phyloP scores from a whole-genome alignment of 2,888 invertebrate genomes.

The Diploptera punctata region DNA sequence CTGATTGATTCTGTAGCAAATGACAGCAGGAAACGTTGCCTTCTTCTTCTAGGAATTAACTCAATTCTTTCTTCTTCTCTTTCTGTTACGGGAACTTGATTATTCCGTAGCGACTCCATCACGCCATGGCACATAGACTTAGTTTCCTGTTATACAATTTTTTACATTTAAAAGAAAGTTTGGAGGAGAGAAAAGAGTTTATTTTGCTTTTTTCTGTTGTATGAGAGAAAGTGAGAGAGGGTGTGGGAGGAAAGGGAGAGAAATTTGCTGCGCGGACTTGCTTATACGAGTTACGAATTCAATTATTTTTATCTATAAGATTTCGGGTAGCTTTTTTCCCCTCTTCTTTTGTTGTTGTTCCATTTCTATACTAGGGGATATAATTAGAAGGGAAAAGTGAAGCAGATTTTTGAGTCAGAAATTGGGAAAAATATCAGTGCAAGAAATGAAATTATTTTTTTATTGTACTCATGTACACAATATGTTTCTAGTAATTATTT shows the following conservation, averaged over 20 bases:
- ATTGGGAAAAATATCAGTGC: not conserved
- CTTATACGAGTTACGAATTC: slow-evolving; percentile 6
- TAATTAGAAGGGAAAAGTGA: slow-evolving; percentile 4
- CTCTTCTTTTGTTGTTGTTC: not conserved
- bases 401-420: not conserved
- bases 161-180: slow-evolving; percentile 19
- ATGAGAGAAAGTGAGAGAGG: not conserved
- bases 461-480: too few relatives aligned
- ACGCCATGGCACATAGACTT: slow-evolving; percentile 21
- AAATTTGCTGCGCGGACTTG: too few relatives aligned
- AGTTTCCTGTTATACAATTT: slow-evolving; percentile 26
- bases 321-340: not conserved
- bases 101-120: slow-evolving; percentile 8
- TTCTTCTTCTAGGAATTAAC: slow-evolving; percentile 27
- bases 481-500: too few relatives aligned
- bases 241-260: not conserved
- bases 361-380: not conserved
- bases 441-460: not conserved
- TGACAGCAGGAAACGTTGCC: slow-evolving; percentile 37
- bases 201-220: slow-evolving; percentile 14
- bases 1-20: slow-evolving; percentile 39
- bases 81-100: slow-evolving; percentile 1
- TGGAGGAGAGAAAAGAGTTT: not conserved
- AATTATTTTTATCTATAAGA: slow-evolving; percentile 20
- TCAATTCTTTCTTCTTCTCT: slow-evolving; percentile 27